Percentiles rank a stretch among this genome's conserved stretches.
Evolutionary conservation across 2,888 invertebrate species (phyloP).

Genomic region (Ceraclea dissimilis): DNA sequence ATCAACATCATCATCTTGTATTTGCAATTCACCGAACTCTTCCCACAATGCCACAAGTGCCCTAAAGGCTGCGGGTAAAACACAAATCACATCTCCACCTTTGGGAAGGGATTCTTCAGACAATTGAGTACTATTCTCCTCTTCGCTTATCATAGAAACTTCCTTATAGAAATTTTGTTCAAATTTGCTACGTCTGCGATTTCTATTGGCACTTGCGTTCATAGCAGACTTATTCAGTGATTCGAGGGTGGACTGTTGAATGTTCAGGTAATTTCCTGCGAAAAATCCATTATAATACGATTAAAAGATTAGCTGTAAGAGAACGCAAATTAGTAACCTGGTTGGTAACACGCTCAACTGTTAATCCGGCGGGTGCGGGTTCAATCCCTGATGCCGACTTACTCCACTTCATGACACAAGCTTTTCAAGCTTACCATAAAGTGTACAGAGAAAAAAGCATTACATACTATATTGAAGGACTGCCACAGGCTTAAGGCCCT

Average conservation of each 20-base stretch:
- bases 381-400: no score
- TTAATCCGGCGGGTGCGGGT: no score
- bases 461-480: constrained; percentile 4
- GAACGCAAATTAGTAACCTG: background rate
- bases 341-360: no score
- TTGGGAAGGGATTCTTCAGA: constrained; percentile 17
- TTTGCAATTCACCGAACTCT: constrained; percentile 48
- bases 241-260: constrained; percentile 72
- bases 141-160: constrained; percentile 46
- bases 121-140: constrained; percentile 34
- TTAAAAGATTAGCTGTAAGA: background rate
- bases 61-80: constrained; percentile 79
- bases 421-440: no score
- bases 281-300: constrained; percentile 1
- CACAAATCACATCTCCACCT: constrained; percentile 45
- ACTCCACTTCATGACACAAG: no score
- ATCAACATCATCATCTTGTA: background rate
- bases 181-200: constrained; percentile 33
- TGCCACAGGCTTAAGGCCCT: no score
- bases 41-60: constrained; percentile 89
- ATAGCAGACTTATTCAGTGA: constrained; percentile 69
- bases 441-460: no score
- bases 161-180: constrained; percentile 27
- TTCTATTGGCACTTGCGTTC: constrained; percentile 70
- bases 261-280: constrained; percentile 63